Conservation (phyloP, 1,140 invertebrate species). For the Drusus annulatus region DNA sequence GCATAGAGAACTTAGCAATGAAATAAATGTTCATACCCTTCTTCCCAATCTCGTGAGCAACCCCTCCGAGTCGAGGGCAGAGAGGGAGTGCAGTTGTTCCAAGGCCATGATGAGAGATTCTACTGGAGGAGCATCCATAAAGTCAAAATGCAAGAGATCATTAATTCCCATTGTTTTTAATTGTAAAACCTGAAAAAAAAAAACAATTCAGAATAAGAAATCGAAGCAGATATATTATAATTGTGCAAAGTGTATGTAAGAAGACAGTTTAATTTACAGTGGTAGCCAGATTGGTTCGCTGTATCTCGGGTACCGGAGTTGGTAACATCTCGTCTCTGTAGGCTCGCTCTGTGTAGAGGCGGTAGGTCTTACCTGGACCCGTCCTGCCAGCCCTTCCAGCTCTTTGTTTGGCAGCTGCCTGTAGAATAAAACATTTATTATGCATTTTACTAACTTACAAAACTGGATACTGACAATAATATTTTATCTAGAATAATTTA, state of each 20-base stretch:
- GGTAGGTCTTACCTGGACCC: slow-evolving; percentile 97
- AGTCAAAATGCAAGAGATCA: slow-evolving; percentile 99
- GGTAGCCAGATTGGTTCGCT: slow-evolving; percentile 96
- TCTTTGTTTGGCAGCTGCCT: slow-evolving; percentile 97
- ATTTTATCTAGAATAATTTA: too few relatives aligned
- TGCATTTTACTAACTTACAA: too few relatives aligned
- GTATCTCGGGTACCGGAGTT: slow-evolving; percentile 99
- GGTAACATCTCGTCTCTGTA: slow-evolving; percentile 99
- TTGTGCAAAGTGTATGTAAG: not conserved
- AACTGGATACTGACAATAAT: too few relatives aligned
- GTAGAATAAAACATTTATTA: slow-evolving; percentile 44
- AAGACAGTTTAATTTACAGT: slow-evolving; percentile 73
- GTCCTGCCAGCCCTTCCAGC: slow-evolving; percentile 97
- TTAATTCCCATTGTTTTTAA: slow-evolving; percentile 99
- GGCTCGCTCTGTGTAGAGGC: slow-evolving; percentile 98
- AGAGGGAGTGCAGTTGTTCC: slow-evolving; percentile 96
- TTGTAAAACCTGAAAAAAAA: slow-evolving; percentile 78
- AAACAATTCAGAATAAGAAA: not conserved
- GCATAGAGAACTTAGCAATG: too few relatives aligned
- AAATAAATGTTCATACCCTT: slow-evolving; percentile 73
- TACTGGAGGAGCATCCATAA: slow-evolving; percentile 99
- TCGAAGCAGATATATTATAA: not conserved
- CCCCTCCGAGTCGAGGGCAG: slow-evolving; percentile 97
- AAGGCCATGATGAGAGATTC: slow-evolving; percentile 98
- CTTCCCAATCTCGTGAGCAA: slow-evolving; percentile 93